Evolutionary conservation across 2,797 vertebrate species (phyloP), one percentile per base, ranked within the genome.

Genomic region (Masticophis lateralis): DNA sequence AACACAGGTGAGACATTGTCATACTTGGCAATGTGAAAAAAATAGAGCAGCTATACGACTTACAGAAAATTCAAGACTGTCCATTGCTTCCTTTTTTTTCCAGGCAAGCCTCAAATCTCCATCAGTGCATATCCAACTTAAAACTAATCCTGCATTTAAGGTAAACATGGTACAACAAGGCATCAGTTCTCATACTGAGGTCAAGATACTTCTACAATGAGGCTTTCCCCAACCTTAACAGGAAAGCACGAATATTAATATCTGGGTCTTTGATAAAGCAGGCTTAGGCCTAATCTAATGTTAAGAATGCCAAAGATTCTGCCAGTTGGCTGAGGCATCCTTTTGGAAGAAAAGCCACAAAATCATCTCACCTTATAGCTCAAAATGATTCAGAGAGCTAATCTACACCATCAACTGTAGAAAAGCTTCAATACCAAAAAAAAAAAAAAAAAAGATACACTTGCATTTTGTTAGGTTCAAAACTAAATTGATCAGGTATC

Each of bases 231-330:
- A 98, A 55, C 51, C 97, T 95, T 79, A 98, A 98, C 92, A 98
- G 94, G 57, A 96, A 55, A 60, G 97, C 97, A 25, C 97, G 97
- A 95, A 98, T 96, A 94, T 96, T 97, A 94, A 98, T 95, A 66
- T 98, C 98, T 0, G 97, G 98, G 93, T 98, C 97, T 88, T 98
- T 98, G 90, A 93, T 95, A 92, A 96, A 97, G 94, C 97, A 97
- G 93, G 14, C 10, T 98, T 98, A 96, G 98, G 97, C 92, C 98
- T 98, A 95, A 97, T 97, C 1, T 98, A 97, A 91, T 98, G 97
- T 94, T 98, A 97, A 93, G 97, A 98, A 59, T 98, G 97, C 92
- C 97, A 0, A 86, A 98, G 97, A 92, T 97, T 97, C 97, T 97
- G 98, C 97, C 98, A 98, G 53, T 97, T 97, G 93, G 97, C 97